Evolutionary conservation across 2,797 vertebrate genomes (phyloP).

Genomic region (Sebastes steindachneri): DNA sequence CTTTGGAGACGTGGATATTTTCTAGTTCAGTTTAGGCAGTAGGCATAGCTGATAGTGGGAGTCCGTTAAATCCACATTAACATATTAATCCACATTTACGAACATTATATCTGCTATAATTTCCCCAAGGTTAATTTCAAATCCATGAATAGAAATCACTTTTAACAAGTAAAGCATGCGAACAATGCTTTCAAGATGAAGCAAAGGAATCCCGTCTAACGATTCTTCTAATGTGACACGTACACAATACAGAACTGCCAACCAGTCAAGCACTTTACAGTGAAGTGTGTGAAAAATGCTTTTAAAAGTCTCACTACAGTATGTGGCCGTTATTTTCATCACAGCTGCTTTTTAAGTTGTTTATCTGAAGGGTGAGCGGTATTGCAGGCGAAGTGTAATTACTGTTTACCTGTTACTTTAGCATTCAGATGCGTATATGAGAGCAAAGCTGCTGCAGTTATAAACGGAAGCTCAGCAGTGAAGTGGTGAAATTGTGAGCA

Average conservation of each 20-base stretch:
- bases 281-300: background rate
- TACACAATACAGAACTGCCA: background rate
- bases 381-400: background rate
- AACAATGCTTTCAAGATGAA: background rate
- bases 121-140: background rate
- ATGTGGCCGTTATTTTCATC: background rate
- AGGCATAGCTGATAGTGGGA: background rate
- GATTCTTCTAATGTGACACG: background rate
- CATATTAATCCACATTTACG: background rate
- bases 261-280: background rate
- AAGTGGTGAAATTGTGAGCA: constrained; percentile 8
- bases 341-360: background rate
- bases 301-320: background rate
- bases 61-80: background rate
- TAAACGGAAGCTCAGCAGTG: background rate
- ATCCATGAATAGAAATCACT: background rate
- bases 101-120: background rate
- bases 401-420: background rate
- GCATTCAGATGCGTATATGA: background rate
- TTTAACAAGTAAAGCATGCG: background rate
- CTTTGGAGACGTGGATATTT: background rate
- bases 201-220: background rate
- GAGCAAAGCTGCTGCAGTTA: background rate
- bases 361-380: background rate
- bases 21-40: background rate